Evolutionary conservation across 23 tunicate genomes (phyloP).

Genomic region (Ascidia mentula): DNA sequence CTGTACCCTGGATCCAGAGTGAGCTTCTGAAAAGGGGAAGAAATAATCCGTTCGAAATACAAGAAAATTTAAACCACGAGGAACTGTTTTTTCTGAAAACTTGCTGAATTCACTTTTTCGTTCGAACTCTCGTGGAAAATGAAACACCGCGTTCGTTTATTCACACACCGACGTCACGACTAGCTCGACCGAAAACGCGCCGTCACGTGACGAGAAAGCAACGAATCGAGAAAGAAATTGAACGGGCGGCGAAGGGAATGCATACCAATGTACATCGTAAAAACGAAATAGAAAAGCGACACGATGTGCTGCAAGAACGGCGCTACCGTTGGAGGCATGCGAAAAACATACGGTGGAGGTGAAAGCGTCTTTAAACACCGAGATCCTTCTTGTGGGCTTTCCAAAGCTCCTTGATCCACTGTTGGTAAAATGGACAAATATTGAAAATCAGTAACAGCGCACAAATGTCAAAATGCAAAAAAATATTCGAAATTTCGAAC

Average conservation of each 20-base stretch:
- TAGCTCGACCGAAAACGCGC: background rate
- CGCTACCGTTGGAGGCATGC: background rate
- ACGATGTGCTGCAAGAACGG: background rate
- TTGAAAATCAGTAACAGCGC: too few species aligned
- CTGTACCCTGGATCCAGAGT: too few species aligned
- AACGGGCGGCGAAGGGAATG: background rate
- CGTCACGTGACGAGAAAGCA: background rate
- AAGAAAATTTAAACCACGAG: too few species aligned
- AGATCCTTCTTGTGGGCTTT: slow-evolving; percentile 65
- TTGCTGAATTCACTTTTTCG: too few species aligned
- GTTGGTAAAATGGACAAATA: slow-evolving; percentile 19
- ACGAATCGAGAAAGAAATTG: background rate
- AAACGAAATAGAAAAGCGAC: background rate
- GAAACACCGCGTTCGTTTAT: slow-evolving; percentile 8
- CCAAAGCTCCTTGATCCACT: slow-evolving; percentile 90
- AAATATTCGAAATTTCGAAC: background rate
- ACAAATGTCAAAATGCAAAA: background rate
- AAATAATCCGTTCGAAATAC: too few species aligned
- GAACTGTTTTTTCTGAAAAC: too few species aligned
- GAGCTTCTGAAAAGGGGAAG: too few species aligned
- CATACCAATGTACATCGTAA: background rate
- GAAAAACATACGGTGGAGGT: background rate
- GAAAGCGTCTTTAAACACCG: slow-evolving; percentile 41
- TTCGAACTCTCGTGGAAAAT: too few species aligned
- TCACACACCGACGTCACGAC: background rate